Base-by-base conservation (phyloP, 2,888 invertebrate species). In the Sarcophaga caerulescens region DNA sequence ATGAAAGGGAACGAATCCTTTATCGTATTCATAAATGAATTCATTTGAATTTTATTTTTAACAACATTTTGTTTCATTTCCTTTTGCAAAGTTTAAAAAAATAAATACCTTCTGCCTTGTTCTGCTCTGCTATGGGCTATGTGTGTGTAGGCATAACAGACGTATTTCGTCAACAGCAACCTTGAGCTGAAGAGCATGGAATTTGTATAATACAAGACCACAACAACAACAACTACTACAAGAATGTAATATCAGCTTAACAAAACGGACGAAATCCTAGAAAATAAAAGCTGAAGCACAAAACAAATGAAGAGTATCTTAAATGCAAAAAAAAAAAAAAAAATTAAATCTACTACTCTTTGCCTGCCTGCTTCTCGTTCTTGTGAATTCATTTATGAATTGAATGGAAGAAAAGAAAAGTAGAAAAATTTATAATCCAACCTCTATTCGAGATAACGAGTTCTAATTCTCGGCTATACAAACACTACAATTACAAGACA, bases 11-110 rank as follows among this genome's bases (percentile, higher is more conserved):
- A 35, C 35, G 17, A 14, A 52, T 52, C 19, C 60, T 60, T 19
- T n/a, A 60, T 60, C 19, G 17, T 10, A 77, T 65, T 71, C 65
- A 77, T 65, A 66, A 71, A 77, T 65, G 71, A 65, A 73, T 71
- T 77, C 65, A 59, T 81, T 81, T 63, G 63, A 76, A 81, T 70
- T 81, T 63, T 81, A 81, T 76, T 76, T 81, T 45, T 45, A 81
- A 70, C 44, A 44, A 23, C 68, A 75, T 75, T 81, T 81, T 17
- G 5, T 17, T 17, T 35, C 35, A 35, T 14, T 47, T 35, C 21
- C 14, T 80, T n/a, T 47, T 44, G 23, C 47, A 47, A 47, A 47
- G n/a, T n/a, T n/a, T n/a, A n/a, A n/a, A n/a, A n/a, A n/a, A n/a
- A n/a, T n/a, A n/a, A n/a, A n/a, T n/a, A n/a, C n/a, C n/a, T n/a